A percentile compares a stretch with the other conserved stretches of the same genome.
These are phyloP conservation scores for Actias luna DNA, from an alignment of 2,888 invertebrate genomes.

Conservation along the genomic window DNA sequence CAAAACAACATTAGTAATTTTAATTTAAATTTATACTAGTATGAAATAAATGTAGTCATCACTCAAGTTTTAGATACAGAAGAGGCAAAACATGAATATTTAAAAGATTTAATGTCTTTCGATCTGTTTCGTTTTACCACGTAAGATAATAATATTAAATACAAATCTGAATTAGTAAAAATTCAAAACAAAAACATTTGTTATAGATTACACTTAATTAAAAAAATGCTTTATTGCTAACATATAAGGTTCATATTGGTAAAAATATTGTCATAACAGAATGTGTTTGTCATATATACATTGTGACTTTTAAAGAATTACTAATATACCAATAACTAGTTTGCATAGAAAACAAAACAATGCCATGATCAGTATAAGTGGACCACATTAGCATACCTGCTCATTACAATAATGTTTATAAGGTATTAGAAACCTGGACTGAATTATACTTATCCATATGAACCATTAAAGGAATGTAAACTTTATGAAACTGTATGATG, in stretches of 20 bases:
- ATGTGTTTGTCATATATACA: background rate
- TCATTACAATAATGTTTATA: background rate
- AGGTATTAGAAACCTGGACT: background rate
- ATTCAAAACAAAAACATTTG: background rate
- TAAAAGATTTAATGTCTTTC: background rate
- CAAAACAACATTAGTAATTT: no score
- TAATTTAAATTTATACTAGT: no score
- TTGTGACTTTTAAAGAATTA: background rate
- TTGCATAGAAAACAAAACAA: slow-evolving; percentile 1
- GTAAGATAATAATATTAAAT: background rate
- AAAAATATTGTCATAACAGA: background rate
- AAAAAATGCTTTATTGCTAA: background rate
- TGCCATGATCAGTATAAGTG: background rate
- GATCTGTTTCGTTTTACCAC: background rate
- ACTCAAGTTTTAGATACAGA: no score
- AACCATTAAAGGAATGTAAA: background rate
- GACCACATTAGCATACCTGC: slow-evolving; percentile 6
- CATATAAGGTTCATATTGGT: slow-evolving; percentile 1
- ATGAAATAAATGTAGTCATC: no score
- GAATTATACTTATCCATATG: background rate
- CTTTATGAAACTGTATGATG: background rate
- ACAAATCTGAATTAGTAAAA: background rate
- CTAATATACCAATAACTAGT: background rate
- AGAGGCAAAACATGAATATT: background rate
- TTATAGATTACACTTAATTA: background rate